These are phyloP conservation scores for Clarias platycephalus DNA, from an alignment of 2,797 vertebrate species.

Conservation along the genomic window DNA sequence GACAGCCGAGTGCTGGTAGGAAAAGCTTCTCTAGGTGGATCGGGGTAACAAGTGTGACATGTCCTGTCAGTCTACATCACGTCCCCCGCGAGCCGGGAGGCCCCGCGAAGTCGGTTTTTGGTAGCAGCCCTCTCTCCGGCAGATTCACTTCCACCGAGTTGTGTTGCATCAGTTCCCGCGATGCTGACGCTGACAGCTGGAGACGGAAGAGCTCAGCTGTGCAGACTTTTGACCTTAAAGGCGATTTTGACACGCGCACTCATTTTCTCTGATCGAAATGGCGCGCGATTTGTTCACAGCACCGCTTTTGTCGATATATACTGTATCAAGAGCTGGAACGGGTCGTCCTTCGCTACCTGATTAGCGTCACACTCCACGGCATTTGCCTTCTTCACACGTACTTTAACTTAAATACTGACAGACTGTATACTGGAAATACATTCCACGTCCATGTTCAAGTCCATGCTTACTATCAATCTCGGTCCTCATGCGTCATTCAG, in stretches of 20 bases:
- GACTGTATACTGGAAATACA: constrained; percentile 37
- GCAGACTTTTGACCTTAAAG: constrained; percentile 41
- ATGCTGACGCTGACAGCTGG: constrained; percentile 43
- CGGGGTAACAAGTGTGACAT: constrained; percentile 49
- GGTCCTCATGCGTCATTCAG: constrained; percentile 22
- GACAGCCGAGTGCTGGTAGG: constrained; percentile 39
- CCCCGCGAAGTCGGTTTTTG: constrained; percentile 33
- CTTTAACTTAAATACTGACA: constrained; percentile 36
- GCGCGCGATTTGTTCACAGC: constrained; percentile 22
- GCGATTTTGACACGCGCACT: constrained; percentile 29
- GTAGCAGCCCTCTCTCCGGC: constrained; percentile 34
- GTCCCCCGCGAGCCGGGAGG: constrained; percentile 36
- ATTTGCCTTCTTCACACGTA: background rate
- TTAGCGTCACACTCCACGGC: constrained; percentile 14
- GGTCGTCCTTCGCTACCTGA: constrained; percentile 10
- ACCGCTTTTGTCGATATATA: background rate
- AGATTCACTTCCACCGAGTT: constrained; percentile 36
- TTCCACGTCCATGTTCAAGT: constrained; percentile 15
- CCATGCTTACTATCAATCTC: constrained; percentile 21
- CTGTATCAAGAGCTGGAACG: background rate
- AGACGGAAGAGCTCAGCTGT: constrained; percentile 38
- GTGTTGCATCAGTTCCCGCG: constrained; percentile 46
- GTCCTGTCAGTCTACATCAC: constrained; percentile 53
- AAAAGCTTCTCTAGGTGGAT: constrained; percentile 39
- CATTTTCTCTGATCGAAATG: constrained; percentile 7